Base-by-base conservation (phyloP, 1,140 invertebrate genomes). In the Brachionus angularis region DNA sequence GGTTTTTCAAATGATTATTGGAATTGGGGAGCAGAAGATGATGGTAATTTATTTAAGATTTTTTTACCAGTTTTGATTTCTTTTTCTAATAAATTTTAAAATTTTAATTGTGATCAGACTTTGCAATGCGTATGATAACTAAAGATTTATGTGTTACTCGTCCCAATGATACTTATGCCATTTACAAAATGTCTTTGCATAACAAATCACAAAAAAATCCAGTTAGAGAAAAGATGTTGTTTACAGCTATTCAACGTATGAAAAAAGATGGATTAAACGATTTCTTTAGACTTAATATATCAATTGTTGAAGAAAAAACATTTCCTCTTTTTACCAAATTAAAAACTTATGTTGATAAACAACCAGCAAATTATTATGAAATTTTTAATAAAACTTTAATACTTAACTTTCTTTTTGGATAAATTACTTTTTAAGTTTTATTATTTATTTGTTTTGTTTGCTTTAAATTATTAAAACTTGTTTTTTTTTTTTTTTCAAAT, bases 1-100 rank as follows among this genome's bases (percentile, higher is more conserved):
- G 93, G 93, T 1, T 95, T 94, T 85, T 91, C 90, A 8, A 94
- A 93, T 82, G 77, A 86, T 33, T 93, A 88, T 80, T 91, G 86
- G 82, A 90, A 89, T 0, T 91, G 88, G 88, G 89, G 82, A n/a
- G 78, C 77, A 12, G 78, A 79, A 70, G 78, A 79, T 73, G 78
- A 79, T 69, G 78, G 46, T 70, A 52, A 46, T 12, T 3, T 34
- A 14, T 39, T 14, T 25, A 12, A 39, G 0, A 58, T 14, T 8
- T 23, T 58, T 23, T 39, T n/a, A n/a, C n/a, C n/a, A n/a, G n/a
- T n/a, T n/a, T n/a, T n/a, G n/a, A n/a, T n/a, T n/a, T n/a, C n/a
- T 42, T 58, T 58, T 12, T 58, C 21, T 23, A 36, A 33, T 58
- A 39, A 10, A 10, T 21, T 12, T 58, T 1, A 52, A 52, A 29